Base-by-base conservation (phyloP, 2,113 vertebrate species). In the Hemichromis elongatus region DNA sequence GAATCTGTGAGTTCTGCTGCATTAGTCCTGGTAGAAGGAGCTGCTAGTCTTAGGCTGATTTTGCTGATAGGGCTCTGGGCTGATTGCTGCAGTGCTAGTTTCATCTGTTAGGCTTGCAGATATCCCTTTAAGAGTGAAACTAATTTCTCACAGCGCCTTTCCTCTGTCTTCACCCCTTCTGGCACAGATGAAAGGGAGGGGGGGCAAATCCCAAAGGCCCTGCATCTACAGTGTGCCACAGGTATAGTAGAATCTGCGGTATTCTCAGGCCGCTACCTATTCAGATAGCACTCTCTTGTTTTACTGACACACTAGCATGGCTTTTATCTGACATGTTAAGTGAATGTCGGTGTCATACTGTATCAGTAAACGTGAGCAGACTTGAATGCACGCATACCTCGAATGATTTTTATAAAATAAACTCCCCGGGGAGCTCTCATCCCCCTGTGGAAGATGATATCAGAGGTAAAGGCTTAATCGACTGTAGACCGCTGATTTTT, bases 31-130 rank as follows among this genome's bases (percentile, higher is more conserved):
- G 80, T 45, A 79, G 86, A 86, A 84, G 19, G 54, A 81, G 90
- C 86, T 68, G 85, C 86, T 85, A 35, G 80, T 92, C 92, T 86
- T 80, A 53, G 86, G 83, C 80, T 92, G 93, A 91, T 92, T 91
- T 59, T 73, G 84, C 93, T 79, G 94, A 95, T 94, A 87, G 86
- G 88, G 81, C 89, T 88, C 54, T 66, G 70, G 85, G 75, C 80
- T 90, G 89, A 94, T 84, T 90, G 89, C 90, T 88, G 85, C 91
- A 87, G 68, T 75, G 90, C 79, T 87, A 66, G 87, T 90, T 93
- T 87, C 91, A 92, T 94, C 92, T 92, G 89, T 91, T 78, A 85
- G 90, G 61, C 85, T 87, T 80, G 85, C 83, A 91, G 90, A 92
- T 88, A 90, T 80, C 89, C 83, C 70, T 92, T 88, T 88, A 85